Conservation (phyloP, 2,113 vertebrate genomes). For the Tachysurus fulvidraco region DNA sequence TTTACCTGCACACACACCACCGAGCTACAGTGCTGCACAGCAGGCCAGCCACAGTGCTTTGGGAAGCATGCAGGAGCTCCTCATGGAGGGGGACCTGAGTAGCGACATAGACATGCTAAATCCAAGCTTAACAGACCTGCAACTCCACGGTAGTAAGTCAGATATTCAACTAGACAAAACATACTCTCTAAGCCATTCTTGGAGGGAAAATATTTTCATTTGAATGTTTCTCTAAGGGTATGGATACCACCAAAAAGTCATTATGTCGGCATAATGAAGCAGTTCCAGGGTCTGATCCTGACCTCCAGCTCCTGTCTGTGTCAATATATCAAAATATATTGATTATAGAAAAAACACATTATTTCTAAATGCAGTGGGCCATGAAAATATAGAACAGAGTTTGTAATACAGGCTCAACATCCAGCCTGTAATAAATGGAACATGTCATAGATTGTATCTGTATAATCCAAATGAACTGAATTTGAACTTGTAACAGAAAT, state of each 20-base stretch:
- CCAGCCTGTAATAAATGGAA: not conserved
- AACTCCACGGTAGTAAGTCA: slow-evolving; percentile 79
- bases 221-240: not conserved
- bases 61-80: slow-evolving; percentile 78
- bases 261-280: not conserved
- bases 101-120: slow-evolving; percentile 90
- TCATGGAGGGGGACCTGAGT: slow-evolving; percentile 81
- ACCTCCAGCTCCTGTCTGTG: not conserved
- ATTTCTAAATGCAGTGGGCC: no score
- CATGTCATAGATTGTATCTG: not conserved
- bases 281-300: not conserved
- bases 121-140: slow-evolving; percentile 90
- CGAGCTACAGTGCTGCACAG: slow-evolving; percentile 68
- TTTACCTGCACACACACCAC: slow-evolving; percentile 77
- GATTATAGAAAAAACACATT: not conserved
- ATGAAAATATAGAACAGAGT: not conserved
- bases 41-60: slow-evolving; percentile 69
- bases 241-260: not conserved
- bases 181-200: not conserved
- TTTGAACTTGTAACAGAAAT: not conserved
- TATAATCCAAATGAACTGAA: not conserved
- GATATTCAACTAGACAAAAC: not conserved
- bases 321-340: no score
- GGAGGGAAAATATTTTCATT: not conserved
- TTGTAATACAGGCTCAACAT: not conserved